phyloP scores from a whole-genome alignment of 2,888 invertebrate genomes.

The Nymphalis polychloros region DNA sequence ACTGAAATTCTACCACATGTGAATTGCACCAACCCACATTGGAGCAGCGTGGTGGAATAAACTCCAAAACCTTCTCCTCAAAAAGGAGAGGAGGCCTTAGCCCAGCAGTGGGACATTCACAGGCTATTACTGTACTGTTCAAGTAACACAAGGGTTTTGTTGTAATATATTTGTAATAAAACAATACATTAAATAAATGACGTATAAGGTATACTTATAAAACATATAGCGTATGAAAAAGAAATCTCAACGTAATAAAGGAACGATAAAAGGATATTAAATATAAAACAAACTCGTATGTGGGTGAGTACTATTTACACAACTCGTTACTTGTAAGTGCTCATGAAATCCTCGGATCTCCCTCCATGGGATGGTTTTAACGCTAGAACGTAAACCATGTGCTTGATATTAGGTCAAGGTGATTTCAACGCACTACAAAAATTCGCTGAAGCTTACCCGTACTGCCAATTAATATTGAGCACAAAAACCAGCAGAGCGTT shows the following conservation, averaged over 20 bases:
- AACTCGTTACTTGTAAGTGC: conserved; percentile 39
- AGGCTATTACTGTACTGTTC: no score
- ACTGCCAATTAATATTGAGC: neutral
- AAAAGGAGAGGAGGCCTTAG: no score
- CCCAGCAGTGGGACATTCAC: no score
- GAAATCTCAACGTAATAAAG: conserved; percentile 13
- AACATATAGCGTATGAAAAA: neutral
- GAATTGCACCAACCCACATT: no score
- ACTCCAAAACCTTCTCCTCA: no score
- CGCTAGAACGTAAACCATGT: conserved; percentile 13
- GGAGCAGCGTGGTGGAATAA: no score
- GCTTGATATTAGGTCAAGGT: conserved; percentile 5
- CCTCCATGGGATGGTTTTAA: conserved; percentile 17
- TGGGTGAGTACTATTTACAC: conserved; percentile 39
- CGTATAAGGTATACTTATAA: no score
- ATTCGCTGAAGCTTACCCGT: neutral
- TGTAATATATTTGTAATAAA: no score
- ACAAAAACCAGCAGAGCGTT: neutral
- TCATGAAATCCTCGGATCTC: conserved; percentile 31
- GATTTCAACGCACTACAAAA: neutral
- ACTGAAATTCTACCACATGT: no score
- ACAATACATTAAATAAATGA: no score
- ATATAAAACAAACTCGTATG: conserved; percentile 2
- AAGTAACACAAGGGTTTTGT: no score
- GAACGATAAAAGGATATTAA: neutral